Evolutionary conservation across 2,888 invertebrate species (phyloP), one percentile per base, ranked within the genome.

Genomic region (Tuberolachnus salignus): DNA sequence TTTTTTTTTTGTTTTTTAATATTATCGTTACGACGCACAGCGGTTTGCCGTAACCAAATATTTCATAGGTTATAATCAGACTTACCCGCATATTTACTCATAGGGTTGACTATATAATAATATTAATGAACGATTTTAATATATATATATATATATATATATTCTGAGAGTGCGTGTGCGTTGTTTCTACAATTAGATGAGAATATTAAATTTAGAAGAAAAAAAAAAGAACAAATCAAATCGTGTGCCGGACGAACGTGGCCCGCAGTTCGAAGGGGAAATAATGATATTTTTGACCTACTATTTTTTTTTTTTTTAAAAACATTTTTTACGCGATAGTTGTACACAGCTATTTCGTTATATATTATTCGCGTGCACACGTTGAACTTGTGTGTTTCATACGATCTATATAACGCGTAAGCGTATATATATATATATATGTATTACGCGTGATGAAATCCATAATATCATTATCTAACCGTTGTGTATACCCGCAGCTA

Each of bases 401-500:
- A 23, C 10, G 10, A 42, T 61, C 34, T n/a, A 10, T 61, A n/a
- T 61, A 34, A 4, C 34, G 6, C 34, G 34, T 34, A 34, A 34
- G 34, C 6, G 6, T 34, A 34, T 6, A 34, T n/a, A n/a, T n/a
- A n/a, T n/a, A n/a, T n/a, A n/a, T n/a, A n/a, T n/a, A 6, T 34
- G 6, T 34, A 34, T 34, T 59, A 59, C 10, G 14, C 21, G 21
- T 63, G 61, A 51, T 73, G 73, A 63, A 73, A 63, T 73, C 11
- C 42, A 51, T 72, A 26, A n/a, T 44, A n/a, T n/a, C 26, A 23
- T 51, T 72, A 61, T 72, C 49, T 72, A 72, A 72, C 49, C 49
- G n/a, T 13, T 19, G 19, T 59, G 16, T 59, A 26, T 34, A 34
- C 34, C 34, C 6, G 34, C 34, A 34, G 34, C 34, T 34, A 34